Conservation (phyloP, 2,113 vertebrate genomes). For the Rhinogobius similis region DNA sequence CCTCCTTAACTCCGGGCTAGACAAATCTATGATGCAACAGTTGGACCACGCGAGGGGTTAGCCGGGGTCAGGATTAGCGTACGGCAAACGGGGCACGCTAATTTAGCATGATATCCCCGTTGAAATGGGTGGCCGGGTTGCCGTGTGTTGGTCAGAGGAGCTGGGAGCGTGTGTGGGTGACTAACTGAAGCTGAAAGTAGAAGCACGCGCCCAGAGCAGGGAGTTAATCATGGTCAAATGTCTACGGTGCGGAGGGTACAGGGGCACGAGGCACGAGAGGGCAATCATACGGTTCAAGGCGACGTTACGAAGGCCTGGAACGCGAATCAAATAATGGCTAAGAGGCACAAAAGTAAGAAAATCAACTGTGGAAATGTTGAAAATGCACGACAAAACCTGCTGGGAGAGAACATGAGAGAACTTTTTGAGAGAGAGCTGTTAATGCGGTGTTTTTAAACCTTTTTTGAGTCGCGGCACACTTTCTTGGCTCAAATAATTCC, state of each 20-base stretch:
- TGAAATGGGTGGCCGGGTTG: conserved; percentile 39
- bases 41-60: conserved; percentile 4
- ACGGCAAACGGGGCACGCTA: conserved; percentile 32
- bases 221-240: conserved; percentile 38
- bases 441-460: no score
- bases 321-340: no score
- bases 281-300: conserved; percentile 20
- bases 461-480: no score
- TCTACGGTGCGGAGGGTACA: conserved; percentile 9
- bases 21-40: conserved; percentile 18
- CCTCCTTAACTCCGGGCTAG: background rate
- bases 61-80: conserved; percentile 39
- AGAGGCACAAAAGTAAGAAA: no score
- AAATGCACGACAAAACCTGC: no score
- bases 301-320: no score
- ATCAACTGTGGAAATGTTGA: no score
- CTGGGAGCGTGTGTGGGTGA: conserved; percentile 37
- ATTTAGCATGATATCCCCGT: conserved; percentile 42
- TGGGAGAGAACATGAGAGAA: no score
- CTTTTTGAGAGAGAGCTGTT: no score
- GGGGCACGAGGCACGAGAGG: conserved; percentile 26
- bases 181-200: conserved; percentile 37
- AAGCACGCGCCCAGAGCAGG: conserved; percentile 31
- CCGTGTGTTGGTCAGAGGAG: conserved; percentile 40
- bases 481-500: no score